Base-by-base conservation (phyloP, 2,797 vertebrate species). In the Adrianichthys oophorus region DNA sequence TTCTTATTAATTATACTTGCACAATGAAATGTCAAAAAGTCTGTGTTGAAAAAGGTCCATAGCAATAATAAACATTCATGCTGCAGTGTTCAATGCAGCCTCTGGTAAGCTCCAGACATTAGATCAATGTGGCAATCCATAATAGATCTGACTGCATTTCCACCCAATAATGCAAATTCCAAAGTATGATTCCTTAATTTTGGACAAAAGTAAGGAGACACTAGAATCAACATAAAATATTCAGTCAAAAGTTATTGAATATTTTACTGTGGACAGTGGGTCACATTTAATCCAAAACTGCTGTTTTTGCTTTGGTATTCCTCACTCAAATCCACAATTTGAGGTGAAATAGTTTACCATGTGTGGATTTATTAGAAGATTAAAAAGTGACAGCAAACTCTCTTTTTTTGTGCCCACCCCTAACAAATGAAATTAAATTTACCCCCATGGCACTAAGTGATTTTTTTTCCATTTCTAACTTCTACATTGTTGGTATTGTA, bases 1-100 rank as follows among this genome's bases (percentile, higher is more conserved):
- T 41, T 45, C 17, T n/a, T 46, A 52, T 46, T 62, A 48, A 62
- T 48, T 48, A 44, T 37, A 13, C 24, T 29, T n/a, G n/a, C 15
- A 15, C 41, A 49, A 49, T 44, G 14, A 64, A 56, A 64, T 64
- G 16, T 40, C 37, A 54, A 54, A 54, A 48, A 41, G 32, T 48
- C 47, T 32, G 8, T 40, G 43, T 18, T 24, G 18, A 44, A 50
- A 63, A 53, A 26, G 40, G 21, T 50, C 47, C 40, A n/a, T 40
- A 26, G 18, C 26, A 23, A 32, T 41, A 40, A 46, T 19, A 37
- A 65, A 46, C 54, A 41, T n/a, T 18, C 19, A 16, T 26, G 15
- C 55, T 14, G 2, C 19, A 7, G 18, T 41, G 48, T 46, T 10
- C 47, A 29, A 42, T n/a, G 4, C 26, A 16, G 14, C 8, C 26